phyloP scores from a whole-genome alignment of 2,113 vertebrate species.

The Maylandia zebra region DNA sequence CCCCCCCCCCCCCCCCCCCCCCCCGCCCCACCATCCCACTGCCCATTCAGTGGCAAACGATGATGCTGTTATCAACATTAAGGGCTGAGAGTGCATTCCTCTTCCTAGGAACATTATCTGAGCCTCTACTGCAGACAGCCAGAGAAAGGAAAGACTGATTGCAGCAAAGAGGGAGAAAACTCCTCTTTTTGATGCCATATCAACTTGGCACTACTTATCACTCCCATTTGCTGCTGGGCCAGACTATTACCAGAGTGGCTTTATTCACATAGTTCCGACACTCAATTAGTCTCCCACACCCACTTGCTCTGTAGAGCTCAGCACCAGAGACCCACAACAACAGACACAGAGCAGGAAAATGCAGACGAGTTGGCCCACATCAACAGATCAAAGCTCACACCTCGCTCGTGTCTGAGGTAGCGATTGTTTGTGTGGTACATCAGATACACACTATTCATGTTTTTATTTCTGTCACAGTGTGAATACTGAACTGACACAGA shows the following conservation, averaged over 20 bases:
- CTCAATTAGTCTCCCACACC: slow-evolving; percentile 75
- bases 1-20: background rate
- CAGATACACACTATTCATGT: background rate
- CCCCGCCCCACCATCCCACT: background rate
- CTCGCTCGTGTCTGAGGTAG: background rate
- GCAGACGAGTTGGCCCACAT: slow-evolving; percentile 70
- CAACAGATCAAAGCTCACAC: slow-evolving; percentile 7
- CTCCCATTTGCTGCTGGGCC: slow-evolving; percentile 74
- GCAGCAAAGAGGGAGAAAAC: slow-evolving; percentile 20
- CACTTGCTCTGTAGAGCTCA: slow-evolving; percentile 74
- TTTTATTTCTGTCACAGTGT: background rate
- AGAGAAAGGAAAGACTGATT: slow-evolving; percentile 36
- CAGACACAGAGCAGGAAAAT: slow-evolving; percentile 69
- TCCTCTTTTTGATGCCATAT: slow-evolving; percentile 58
- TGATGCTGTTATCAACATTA: slow-evolving; percentile 63
- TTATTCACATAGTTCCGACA: slow-evolving; percentile 75
- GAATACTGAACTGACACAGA: background rate
- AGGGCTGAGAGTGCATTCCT: slow-evolving; percentile 59
- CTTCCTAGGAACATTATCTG: slow-evolving; percentile 51
- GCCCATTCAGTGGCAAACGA: slow-evolving; percentile 45
- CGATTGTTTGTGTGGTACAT: background rate
- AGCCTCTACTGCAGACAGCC: slow-evolving; percentile 22
- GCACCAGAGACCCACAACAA: slow-evolving; percentile 69
- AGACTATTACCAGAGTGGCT: slow-evolving; percentile 74
- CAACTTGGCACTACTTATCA: slow-evolving; percentile 69